Conservation (phyloP, 1,140 invertebrate genomes). For the Ceratoteleas bidentatus region DNA sequence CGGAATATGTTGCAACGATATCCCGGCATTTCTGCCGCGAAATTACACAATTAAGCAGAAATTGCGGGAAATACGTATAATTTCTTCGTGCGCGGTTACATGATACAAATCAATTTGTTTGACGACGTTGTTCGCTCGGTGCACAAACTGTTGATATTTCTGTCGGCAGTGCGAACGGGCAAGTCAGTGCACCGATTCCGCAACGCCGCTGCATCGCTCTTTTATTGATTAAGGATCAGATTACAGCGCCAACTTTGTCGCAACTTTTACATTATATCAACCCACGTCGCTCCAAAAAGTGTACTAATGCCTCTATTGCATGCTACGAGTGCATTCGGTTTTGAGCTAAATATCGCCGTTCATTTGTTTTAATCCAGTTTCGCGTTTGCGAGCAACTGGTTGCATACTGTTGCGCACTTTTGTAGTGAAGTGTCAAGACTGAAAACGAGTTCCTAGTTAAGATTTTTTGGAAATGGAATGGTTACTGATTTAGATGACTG, state of each 20-base stretch:
- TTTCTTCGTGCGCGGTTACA: too few species aligned
- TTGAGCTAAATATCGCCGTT: conserved; percentile 28
- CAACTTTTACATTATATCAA: conserved; percentile 38
- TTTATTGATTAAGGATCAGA: conserved; percentile 31
- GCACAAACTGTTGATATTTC: background rate
- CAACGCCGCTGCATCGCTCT: conserved; percentile 8
- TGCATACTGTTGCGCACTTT: conserved; percentile 9
- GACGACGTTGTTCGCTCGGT: background rate
- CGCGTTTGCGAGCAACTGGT: conserved; percentile 32
- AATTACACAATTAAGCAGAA: background rate
- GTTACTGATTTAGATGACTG: too few species aligned
- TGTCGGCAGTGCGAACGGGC: background rate
- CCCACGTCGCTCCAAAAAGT: conserved; percentile 17
- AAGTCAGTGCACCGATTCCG: conserved; percentile 8
- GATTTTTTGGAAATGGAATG: too few species aligned
- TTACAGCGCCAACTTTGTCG: conserved; percentile 12
- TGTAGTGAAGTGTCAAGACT: background rate
- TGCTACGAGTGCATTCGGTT: conserved; percentile 34
- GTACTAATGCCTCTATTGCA: conserved; percentile 44
- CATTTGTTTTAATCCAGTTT: conserved; percentile 43
- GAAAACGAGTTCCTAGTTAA: background rate
- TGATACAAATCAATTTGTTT: too few species aligned
- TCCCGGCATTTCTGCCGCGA: background rate
- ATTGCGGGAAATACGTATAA: background rate
- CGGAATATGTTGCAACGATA: background rate